phyloP scores from a whole-genome alignment of 2,888 invertebrate species.

The Gari tellinella region DNA sequence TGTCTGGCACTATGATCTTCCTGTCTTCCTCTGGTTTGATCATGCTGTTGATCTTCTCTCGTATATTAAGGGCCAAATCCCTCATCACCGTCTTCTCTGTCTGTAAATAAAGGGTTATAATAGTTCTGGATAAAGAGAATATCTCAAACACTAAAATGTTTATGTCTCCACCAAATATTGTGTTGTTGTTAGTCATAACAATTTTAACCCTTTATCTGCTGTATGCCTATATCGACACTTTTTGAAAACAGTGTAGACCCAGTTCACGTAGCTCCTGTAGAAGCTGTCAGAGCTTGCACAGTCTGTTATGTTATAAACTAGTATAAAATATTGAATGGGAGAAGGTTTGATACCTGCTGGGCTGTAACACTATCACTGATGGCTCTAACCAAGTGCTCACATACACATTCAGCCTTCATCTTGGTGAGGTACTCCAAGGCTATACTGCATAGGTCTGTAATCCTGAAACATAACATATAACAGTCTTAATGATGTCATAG shows the following conservation, averaged over 20 bases:
- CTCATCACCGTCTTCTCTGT: constrained; percentile 70
- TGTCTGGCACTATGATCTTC: constrained; percentile 10
- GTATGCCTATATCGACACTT: too few species aligned
- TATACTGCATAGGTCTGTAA: constrained; percentile 92
- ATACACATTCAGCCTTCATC: constrained; percentile 84
- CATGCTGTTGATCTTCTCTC: constrained; percentile 58
- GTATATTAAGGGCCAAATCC: constrained; percentile 68
- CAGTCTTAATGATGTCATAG: too few species aligned
- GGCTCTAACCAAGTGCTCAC: constrained; percentile 79
- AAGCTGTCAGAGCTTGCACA: too few species aligned
- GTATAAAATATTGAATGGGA: too few species aligned
- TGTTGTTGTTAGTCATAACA: too few species aligned
- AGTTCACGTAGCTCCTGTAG: too few species aligned
- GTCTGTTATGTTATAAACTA: too few species aligned
- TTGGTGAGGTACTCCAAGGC: constrained; percentile 89
- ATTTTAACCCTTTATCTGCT: too few species aligned
- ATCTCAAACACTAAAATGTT: too few species aligned
- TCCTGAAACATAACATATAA: constrained; percentile 82
- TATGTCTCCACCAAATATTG: too few species aligned
- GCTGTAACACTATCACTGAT: constrained; percentile 77
- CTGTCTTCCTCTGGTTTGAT: constrained; percentile 9
- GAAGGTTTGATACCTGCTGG: constrained; percentile 77
- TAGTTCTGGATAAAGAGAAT: too few species aligned
- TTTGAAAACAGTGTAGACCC: too few species aligned
- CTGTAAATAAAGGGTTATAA: constrained; percentile 47